Evolutionary conservation across 2,888 invertebrate genomes (phyloP), one percentile per base, ranked within the genome.

Genomic region (Luperina testacea): DNA sequence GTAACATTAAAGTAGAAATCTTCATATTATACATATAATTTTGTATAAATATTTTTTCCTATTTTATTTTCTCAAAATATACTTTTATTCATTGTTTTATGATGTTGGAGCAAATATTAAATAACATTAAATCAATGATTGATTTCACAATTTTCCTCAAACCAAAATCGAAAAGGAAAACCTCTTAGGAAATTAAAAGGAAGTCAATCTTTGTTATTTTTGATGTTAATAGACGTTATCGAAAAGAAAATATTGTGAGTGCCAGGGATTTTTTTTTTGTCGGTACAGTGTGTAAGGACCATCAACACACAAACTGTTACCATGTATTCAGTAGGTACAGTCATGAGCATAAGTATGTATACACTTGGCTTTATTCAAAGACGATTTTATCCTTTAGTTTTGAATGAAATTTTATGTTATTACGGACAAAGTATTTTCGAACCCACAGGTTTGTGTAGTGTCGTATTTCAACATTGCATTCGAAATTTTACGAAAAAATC

Each of bases 51-150:
- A 24, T 5, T n/a, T 4, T 13, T n/a, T 5, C n/a, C 13, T 27
- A 27, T 38, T 65, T 24, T 15, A 24, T 24, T 8, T 0, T 42
- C n/a, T 2, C 15, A 15, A n/a, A 61, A 61, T 27, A 27, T 27
- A 61, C 15, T 61, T 61, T 15, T 7, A 61, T 27, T 61, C 0
- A 8, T 42, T 42, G 15, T 67, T 42, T 67, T 67, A 9, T n/a
- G n/a, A n/a, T n/a, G 8, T n/a, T n/a, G 15, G 9, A 67, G n/a
- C 1, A 15, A 48, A 48, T 20, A 64, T 77, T 53, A 53, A 32
- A 77, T 63, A 15, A 53, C 1, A 64, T n/a, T 7, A 57, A 57
- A 78, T 65, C 45, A 32, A 78, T 97, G 90, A 95, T 97, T 13
- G 91, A 95, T 68, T n/a, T n/a, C 48, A 67, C 17, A 67, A 61